These are phyloP conservation scores for Coptodon rendalli DNA, from an alignment of 2,113 vertebrate genomes.

Conservation along the genomic window DNA sequence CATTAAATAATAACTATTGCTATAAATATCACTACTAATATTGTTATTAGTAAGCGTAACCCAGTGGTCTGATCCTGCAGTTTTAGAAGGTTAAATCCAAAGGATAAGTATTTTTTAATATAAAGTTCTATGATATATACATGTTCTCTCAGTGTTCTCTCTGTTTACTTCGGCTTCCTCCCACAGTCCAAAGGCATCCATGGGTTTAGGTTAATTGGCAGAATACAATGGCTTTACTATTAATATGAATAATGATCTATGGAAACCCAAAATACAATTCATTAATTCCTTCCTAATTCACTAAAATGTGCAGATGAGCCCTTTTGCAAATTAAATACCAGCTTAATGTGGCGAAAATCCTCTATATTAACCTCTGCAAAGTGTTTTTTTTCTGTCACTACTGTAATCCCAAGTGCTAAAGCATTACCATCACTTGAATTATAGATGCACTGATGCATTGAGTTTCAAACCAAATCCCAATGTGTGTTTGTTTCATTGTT, in stretches of 20 bases:
- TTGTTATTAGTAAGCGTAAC: not conserved
- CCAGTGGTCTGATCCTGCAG: not conserved
- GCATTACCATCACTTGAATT: not conserved
- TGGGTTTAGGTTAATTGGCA: not conserved
- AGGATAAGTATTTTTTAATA: not conserved
- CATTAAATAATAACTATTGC: not conserved
- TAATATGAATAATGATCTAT: not conserved
- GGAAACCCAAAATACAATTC: not conserved
- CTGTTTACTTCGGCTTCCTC: not conserved
- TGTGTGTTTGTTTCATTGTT: not conserved
- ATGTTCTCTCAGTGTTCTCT: not conserved
- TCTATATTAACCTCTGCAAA: not conserved
- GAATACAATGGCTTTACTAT: not conserved
- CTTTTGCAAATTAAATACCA: not conserved
- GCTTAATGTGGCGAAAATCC: not conserved
- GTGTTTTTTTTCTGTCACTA: not conserved
- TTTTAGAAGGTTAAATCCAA: not conserved
- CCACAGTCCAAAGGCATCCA: not conserved
- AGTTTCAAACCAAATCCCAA: not conserved
- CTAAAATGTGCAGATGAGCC: not conserved
- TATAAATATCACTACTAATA: not conserved
- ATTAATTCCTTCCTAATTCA: not conserved
- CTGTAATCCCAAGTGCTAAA: not conserved
- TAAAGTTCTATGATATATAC: not conserved
- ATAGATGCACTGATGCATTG: not conserved